These are phyloP conservation scores for Drosophila planitibia DNA, from an alignment of 2,888 invertebrate species.

Conservation along the genomic window DNA sequence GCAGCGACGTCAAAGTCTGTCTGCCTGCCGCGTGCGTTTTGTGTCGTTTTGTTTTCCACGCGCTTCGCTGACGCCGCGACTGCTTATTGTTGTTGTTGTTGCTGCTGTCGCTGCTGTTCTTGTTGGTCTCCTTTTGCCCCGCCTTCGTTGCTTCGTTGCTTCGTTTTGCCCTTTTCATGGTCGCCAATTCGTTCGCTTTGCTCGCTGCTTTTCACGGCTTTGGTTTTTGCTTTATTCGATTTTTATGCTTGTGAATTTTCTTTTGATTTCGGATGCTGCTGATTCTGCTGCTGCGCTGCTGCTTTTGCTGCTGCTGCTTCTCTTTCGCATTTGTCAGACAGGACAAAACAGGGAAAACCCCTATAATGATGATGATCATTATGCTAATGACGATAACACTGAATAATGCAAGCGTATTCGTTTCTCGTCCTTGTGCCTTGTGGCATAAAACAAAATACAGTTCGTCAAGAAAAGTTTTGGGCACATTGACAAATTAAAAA, in stretches of 20 bases:
- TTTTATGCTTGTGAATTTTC: constrained; percentile 72
- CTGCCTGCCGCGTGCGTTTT: constrained; percentile 69
- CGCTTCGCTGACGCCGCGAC: constrained; percentile 39
- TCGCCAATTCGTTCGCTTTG: constrained; percentile 54
- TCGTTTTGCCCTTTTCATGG: constrained; percentile 68
- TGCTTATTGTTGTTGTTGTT: constrained; percentile 10
- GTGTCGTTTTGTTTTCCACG: constrained; percentile 61
- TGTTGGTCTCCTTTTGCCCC: constrained; percentile 25
- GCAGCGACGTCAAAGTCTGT: constrained; percentile 59
- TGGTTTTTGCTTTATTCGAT: constrained; percentile 63
- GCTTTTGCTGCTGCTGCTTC: constrained; percentile 20
- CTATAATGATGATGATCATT: constrained; percentile 41
- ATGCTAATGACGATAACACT: constrained; percentile 28
- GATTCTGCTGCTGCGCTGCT: constrained; percentile 19
- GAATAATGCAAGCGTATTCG: neutral
- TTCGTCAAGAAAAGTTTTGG: neutral
- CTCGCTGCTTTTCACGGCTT: constrained; percentile 53
- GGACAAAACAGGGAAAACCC: constrained; percentile 75
- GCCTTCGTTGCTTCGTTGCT: neutral
- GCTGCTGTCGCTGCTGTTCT: constrained; percentile 1
- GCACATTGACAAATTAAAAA: neutral
- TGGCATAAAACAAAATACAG: neutral
- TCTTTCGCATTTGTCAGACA: constrained; percentile 66
- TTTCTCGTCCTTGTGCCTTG: neutral
- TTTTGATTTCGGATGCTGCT: constrained; percentile 59